These are phyloP conservation scores for Chiridota heheva DNA, from an alignment of 35 echinoderm and acorn worm species.

Conservation along the genomic window DNA sequence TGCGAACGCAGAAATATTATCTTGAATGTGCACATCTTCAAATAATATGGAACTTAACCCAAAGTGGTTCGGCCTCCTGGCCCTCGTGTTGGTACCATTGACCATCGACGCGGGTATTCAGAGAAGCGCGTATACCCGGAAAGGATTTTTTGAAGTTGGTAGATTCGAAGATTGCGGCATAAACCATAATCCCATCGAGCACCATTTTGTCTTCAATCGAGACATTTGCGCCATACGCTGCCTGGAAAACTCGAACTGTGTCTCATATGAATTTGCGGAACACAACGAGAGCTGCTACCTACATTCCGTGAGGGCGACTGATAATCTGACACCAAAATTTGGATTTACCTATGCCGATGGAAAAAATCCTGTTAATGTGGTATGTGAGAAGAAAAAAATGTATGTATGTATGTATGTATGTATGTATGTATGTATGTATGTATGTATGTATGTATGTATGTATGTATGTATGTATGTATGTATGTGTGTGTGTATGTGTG, in stretches of 20 bases:
- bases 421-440: too few species aligned
- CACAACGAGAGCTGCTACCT: slow-evolving; percentile 65
- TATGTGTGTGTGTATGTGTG: too few species aligned
- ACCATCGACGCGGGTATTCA: slow-evolving; percentile 4
- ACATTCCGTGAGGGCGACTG: slow-evolving; percentile 35
- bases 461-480: too few species aligned
- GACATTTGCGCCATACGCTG: slow-evolving; percentile 51
- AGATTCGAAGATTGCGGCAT: slow-evolving; percentile 73
- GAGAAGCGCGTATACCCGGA: not conserved
- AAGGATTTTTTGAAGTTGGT: slow-evolving; percentile 60
- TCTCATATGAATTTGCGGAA: slow-evolving; percentile 52
- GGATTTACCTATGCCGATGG: slow-evolving; percentile 73
- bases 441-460: too few species aligned
- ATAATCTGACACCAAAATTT: slow-evolving; percentile 42
- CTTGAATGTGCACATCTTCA: too few species aligned
- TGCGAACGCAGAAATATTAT: too few species aligned
- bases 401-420: too few species aligned
- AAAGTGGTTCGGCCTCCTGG: too few species aligned
- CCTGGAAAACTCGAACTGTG: slow-evolving; percentile 46
- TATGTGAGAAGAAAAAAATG: too few species aligned
- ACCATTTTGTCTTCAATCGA: slow-evolving; percentile 25
- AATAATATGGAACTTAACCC: too few species aligned
- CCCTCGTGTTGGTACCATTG: too few species aligned
- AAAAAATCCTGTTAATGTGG: slow-evolving; percentile 64
- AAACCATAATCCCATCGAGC: slow-evolving; percentile 5